Evolutionary conservation across 92 coral and sea anemone genomes (phyloP), one percentile per base, ranked within the genome.

Genomic region (Zoanthus sociatus): DNA sequence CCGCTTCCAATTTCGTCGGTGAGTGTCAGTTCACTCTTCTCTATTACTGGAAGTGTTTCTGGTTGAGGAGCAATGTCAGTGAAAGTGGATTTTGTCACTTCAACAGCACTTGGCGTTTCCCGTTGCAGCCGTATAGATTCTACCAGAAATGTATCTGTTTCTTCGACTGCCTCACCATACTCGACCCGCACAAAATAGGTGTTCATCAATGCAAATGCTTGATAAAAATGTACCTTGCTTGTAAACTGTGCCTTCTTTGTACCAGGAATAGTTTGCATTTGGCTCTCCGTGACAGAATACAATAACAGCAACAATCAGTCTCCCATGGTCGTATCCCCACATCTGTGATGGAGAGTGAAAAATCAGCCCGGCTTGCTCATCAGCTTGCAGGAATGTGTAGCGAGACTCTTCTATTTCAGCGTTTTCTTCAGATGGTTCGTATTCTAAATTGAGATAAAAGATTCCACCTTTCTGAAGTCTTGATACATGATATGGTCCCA

Each of bases 281-380:
- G 89, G 71, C 18, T 86, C 54, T 14, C 53, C 58, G 37, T 79
- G 78, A 73, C 86, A 88, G 20, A 75, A 79, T 67, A 87, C 51
- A 21, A 88, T 87, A 31, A 88, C 91, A 32, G 54, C 87, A 14
- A 61, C 78, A 4, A 81, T 75, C 21, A 81, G 91, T 72, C 87
- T 88, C 53, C 74, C 73, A 16, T 26, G 73, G 58, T 88, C 83
- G 74, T 78, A 88, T 42, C 87, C 87, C 90, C 91, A 88, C 72
- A 88, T 26, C 51, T 88, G 71, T 54, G 78, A 88, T 4, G 87
- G 87, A 48, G 86, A 51, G n/a, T 88, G 91, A 44, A 88, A 47
- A 47, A 81, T 88, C 31, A 88, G 67, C 68, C 79, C 45, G 45
- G 74, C 58, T 83, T 21, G 17, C 64, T 69, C 79, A 44, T 42